phyloP scores from a whole-genome alignment of 2,888 invertebrate species.

The Noctua janthina region DNA sequence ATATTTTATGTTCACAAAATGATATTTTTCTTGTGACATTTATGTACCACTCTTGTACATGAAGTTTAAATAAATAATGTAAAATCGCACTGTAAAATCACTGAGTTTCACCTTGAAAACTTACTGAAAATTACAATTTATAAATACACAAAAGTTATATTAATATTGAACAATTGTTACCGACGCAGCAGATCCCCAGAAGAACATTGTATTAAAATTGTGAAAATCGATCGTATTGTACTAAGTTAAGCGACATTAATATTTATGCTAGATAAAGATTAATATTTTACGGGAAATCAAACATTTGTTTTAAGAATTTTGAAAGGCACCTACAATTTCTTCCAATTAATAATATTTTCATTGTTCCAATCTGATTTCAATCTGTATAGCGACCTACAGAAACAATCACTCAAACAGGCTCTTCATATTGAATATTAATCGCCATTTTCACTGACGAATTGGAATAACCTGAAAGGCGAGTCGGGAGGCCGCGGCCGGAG shows the following conservation, averaged over 20 bases:
- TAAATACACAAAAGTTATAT: constrained; percentile 10
- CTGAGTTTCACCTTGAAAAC: not conserved
- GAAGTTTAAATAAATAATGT: not conserved
- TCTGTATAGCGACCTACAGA: constrained; percentile 79
- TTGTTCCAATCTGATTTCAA: constrained; percentile 80
- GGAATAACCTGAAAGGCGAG: constrained; percentile 86
- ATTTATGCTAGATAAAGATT: constrained; percentile 73
- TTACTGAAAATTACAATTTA: not conserved
- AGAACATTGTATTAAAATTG: constrained; percentile 40
- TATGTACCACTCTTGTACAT: no score
- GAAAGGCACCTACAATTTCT: constrained; percentile 79
- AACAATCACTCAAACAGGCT: constrained; percentile 89
- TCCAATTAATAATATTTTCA: constrained; percentile 82
- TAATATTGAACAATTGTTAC: constrained; percentile 12
- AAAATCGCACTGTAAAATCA: not conserved
- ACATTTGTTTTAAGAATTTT: constrained; percentile 80
- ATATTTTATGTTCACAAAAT: no score
- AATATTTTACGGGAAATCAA: constrained; percentile 80
- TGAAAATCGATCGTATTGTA: constrained; percentile 53
- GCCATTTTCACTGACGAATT: constrained; percentile 88
- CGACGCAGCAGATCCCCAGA: constrained; percentile 16
- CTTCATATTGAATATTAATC: constrained; percentile 90
- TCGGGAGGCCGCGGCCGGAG: constrained; percentile 80
- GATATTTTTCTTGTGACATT: no score
- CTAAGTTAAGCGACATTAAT: constrained; percentile 58